Evolutionary conservation across 2,888 invertebrate species (phyloP), one percentile per base, ranked within the genome.

Genomic region (Cartodere bifasciata): DNA sequence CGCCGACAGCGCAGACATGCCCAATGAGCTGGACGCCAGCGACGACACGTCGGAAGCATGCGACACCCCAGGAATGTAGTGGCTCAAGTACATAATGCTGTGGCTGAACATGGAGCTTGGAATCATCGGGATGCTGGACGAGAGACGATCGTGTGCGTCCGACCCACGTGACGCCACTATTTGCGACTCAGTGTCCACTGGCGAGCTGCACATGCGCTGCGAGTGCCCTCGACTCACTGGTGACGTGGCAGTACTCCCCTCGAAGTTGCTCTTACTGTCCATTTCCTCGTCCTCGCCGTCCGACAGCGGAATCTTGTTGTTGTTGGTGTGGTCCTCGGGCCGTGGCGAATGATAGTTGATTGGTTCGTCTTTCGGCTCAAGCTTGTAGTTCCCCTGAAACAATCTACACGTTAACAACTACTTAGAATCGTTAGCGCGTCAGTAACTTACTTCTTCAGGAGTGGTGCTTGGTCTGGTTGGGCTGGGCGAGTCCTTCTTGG

Each of bases 11-110:
- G 70, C 72, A 16, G 68, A 64, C 40, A 82, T 59, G 28, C 48
- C 50, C 20, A 56, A 42, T 15, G 57, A 52, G 49, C 76, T 80
- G 22, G 69, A 67, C 14, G 72, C 67, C 41, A 65, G 70, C 4
- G 69, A 68, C 4, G 71, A 68, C 23, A 58, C 42, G 47, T 57
- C 49, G 45, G 65, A 65, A 53, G 70, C 49, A 38, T 60, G 60
- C 9, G 60, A 45, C 36, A 68, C 53, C n/a, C 63, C 63, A 9
- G 79, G 77, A 49, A 86, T 80, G 55, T 86, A 86, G 54, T 85
- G 85, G 48, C 83, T 83, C 86, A 87, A 86, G 54, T 87, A 87
- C 84, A 87, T 85, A 43, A 87, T 85, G 34, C 84, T 82, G 47
- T 86, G 86, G 30, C 82, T 79, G 54, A 86, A 86, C 83, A 86